Evolutionary conservation across 35 echinoderm and acorn worm genomes (phyloP).

Genomic region (Anneissia japonica): DNA sequence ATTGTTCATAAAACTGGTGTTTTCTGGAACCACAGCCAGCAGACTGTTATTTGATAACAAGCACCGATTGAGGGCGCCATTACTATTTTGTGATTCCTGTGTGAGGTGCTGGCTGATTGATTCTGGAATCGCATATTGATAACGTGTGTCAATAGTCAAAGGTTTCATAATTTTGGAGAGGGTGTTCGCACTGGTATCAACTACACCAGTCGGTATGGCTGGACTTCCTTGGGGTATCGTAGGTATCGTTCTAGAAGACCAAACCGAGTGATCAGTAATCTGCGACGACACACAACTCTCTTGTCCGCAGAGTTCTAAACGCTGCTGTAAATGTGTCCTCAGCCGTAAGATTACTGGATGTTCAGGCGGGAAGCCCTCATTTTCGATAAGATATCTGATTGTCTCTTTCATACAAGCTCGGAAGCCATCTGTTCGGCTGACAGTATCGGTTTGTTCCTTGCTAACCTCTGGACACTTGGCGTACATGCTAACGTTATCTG

Average conservation of each 20-base stretch:
- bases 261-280: slow-evolving; percentile 7
- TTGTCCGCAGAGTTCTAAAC: neutral
- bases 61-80: neutral
- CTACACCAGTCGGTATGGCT: neutral
- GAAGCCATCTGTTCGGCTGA: slow-evolving; percentile 29
- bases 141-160: slow-evolving; percentile 59
- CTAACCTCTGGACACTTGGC: neutral
- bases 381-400: slow-evolving; percentile 61
- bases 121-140: slow-evolving; percentile 63
- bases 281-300: neutral
- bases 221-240: neutral
- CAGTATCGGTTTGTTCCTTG: neutral
- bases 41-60: neutral
- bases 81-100: neutral
- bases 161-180: slow-evolving; percentile 43
- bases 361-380: slow-evolving; percentile 52
- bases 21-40: neutral
- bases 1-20: neutral
- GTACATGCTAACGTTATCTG: neutral
- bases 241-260: neutral
- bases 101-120: slow-evolving; percentile 20
- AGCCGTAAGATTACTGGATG: slow-evolving; percentile 57
- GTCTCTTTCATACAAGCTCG: slow-evolving; percentile 71
- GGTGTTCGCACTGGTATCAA: neutral
- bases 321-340: slow-evolving; percentile 51